These are phyloP conservation scores for Alosa alosa DNA, from an alignment of 2,113 vertebrate species.

Conservation along the genomic window DNA sequence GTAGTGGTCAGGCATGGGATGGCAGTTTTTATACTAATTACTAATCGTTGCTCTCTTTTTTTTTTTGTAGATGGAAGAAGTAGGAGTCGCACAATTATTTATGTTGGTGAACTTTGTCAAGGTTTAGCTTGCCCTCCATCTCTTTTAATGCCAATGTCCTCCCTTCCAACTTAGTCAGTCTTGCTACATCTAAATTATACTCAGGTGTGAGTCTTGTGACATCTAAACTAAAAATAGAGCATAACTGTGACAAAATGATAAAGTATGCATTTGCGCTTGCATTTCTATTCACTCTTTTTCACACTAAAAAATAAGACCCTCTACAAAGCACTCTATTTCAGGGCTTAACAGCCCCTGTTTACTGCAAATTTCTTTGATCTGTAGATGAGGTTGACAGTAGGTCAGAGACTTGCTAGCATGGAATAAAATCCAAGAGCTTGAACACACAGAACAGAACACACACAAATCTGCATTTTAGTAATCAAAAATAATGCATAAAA, in stretches of 20 bases:
- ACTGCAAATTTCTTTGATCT: background rate
- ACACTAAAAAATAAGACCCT: no score
- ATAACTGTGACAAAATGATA: background rate
- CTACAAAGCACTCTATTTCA: no score
- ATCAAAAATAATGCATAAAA: background rate
- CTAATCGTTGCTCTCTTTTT: slow-evolving; percentile 15
- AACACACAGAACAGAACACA: background rate
- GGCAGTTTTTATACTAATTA: slow-evolving; percentile 25
- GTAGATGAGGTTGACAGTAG: background rate
- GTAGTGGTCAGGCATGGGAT: background rate
- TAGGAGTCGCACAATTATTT: slow-evolving; percentile 24
- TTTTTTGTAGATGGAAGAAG: background rate
- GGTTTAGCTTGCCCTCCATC: slow-evolving; percentile 29
- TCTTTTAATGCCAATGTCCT: background rate
- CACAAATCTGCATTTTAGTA: background rate
- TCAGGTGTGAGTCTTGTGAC: background rate
- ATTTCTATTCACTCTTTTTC: no score
- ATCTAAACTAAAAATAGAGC: background rate
- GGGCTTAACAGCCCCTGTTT: background rate
- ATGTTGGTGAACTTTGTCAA: slow-evolving; percentile 10
- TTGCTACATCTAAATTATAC: background rate
- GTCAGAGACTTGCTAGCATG: background rate
- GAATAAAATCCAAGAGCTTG: background rate
- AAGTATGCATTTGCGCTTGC: no score
- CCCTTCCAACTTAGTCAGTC: background rate